Evolutionary conservation across 2,797 vertebrate genomes (phyloP).

Genomic region (Rousettus madagascariensis): DNA sequence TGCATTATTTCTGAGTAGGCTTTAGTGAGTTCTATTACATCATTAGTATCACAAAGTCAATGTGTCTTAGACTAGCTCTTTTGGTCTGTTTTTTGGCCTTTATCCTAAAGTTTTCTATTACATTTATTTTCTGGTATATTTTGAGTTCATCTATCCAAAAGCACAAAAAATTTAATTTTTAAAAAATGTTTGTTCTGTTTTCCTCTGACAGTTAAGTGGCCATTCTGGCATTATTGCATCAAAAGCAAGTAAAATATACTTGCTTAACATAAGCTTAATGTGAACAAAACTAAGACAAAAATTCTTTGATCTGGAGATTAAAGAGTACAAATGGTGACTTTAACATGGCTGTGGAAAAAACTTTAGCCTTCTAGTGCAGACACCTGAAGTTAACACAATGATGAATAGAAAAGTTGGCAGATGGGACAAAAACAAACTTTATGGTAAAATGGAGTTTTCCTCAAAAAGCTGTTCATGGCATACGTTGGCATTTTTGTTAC

Average conservation of each 20-base stretch:
- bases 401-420: neutral
- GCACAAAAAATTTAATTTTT: neutral
- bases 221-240: neutral
- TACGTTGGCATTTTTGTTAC: neutral
- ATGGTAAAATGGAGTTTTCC: neutral
- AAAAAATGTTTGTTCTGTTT: neutral
- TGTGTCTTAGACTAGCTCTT: neutral
- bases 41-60: neutral
- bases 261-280: neutral
- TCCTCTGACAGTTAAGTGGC: neutral
- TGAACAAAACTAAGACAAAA: neutral
- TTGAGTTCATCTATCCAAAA: constrained; percentile 1
- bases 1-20: constrained; percentile 28
- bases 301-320: neutral
- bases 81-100: neutral
- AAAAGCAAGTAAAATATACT: constrained; percentile 2
- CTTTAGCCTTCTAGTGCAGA: neutral
- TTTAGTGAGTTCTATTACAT: neutral
- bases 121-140: constrained; percentile 20
- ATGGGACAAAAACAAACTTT: neutral
- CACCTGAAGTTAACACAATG: neutral
- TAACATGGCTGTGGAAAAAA: neutral
- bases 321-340: neutral
- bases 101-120: neutral
- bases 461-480: neutral